Conservation (phyloP, 2,113 vertebrate species). For the Melanerpes formicivorus region DNA sequence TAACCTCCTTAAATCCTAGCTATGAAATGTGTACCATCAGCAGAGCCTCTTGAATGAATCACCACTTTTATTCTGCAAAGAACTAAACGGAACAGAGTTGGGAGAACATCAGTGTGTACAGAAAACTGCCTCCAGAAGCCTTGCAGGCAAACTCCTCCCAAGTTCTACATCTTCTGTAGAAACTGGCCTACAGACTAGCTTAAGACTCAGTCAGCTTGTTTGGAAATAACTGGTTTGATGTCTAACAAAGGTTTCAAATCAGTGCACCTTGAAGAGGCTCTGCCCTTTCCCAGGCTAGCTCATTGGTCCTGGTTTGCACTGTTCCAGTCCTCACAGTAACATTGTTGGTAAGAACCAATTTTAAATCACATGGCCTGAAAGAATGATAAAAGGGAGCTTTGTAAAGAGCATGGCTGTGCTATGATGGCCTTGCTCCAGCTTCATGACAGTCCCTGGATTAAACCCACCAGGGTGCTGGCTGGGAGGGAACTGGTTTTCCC, state of each 20-base stretch:
- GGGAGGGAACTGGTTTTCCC: neutral
- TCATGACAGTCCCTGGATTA: neutral
- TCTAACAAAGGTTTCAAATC: neutral
- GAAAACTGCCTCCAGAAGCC: neutral
- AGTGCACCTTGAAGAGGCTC: neutral
- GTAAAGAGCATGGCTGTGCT: neutral
- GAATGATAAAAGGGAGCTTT: neutral
- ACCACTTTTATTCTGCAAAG: neutral
- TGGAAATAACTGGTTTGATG: neutral
- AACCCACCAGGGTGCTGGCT: neutral
- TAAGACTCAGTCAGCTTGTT: neutral
- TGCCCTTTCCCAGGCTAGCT: neutral
- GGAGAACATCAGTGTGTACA: neutral
- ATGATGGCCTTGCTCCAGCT: fast-evolving
- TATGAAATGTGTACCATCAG: neutral
- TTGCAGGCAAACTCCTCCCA: neutral
- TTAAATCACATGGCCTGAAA: neutral
- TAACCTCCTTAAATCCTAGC: neutral
- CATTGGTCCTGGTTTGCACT: neutral
- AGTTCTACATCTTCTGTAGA: neutral
- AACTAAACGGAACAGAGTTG: neutral
- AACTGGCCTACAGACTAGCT: neutral
- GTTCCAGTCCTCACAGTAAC: neutral
- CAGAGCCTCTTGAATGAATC: neutral
- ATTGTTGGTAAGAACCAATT: neutral